Base-by-base conservation (phyloP, 2,888 invertebrate genomes). In the Erebia aethiops region DNA sequence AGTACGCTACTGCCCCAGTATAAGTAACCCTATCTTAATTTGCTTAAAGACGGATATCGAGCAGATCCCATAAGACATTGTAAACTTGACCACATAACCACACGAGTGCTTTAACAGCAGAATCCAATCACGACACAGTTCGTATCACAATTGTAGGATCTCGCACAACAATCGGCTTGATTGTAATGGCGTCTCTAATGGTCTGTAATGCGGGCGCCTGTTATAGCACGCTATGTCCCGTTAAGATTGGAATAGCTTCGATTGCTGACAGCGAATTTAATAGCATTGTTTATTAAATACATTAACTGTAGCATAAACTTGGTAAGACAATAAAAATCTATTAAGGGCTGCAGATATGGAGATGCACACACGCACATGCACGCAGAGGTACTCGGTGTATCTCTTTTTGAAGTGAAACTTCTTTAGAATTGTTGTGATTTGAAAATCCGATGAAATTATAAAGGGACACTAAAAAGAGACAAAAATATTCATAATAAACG, bases 41-140 rank as follows among this genome's bases (percentile, higher is more conserved):
- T 2, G 1, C 49, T 14, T 4, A n/a, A 51, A 16, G 16, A 10
- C 9, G 18, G 16, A 18, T 18, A 54, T 16, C 18, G 10, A 54
- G 16, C 54, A 54, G 18, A 54, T 18, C 10, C 16, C 16, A 10
- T 16, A 54, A 54, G 18, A 54, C 18, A 54, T n/a, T 5, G 51
- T 51, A 14, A 52, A 52, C 16, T 52, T 9, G 2, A 52, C 9
- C 10, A 52, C 52, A 52, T 52, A 18, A 52, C 52, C n/a, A 11
- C 54, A 10, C 18, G 10, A 54, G 54, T 18, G 54, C 18, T 54
- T 2, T 54, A 18, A 54, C 54, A 10, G 56, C 21, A 13, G 21
- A 21, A 26, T 57, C 11, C 56, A 57, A 57, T 57, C 56, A 62
- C 43, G 16, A 46, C 18, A 43, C 62, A 43, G 62, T 62, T 62